Base-by-base conservation (phyloP, 2,113 vertebrate species). In the Gallinago paraguaiae region DNA sequence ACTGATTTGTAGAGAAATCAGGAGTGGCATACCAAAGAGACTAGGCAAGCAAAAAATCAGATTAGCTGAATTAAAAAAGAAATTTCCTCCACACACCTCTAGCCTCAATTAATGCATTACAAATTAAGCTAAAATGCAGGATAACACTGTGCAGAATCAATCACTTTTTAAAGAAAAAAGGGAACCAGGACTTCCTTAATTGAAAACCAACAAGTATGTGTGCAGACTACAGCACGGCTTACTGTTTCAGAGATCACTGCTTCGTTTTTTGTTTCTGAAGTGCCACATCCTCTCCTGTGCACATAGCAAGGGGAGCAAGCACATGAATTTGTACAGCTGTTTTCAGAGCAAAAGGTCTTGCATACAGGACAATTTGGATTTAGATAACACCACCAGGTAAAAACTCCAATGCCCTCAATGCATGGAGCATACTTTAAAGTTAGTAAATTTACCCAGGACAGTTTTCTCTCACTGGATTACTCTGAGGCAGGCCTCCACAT, bases 71-170 rank as follows among this genome's bases (percentile, higher is more conserved):
- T 72, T 87, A 28, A 67, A 61, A 50, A 94, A 90, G 9, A 74
- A n/a, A 89, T 72, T 81, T 88, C 74, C 64, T 64, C 45, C 46
- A 69, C 67, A 88, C 67, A 90, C 76, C 82, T 96, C 72, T 84
- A 88, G 72, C 76, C 35, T 74, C 82, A 86, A 94, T 69, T 82
- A 93, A 59, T 6, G 33, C 35, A 76, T 53, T 78, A 90, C 51
- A 53, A 92, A 91, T 81, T 54, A 90, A 94, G 87, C 67, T 69
- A 61, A 93, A 96, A 92, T n/a, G 37, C 53, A 94, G 78, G 78
- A 61, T 79, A 86, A 61, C 19, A 24, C 15, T 35, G 51, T 57
- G 84, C 79, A 70, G 68, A 82, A 92, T 83, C 71, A 86, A 93
- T 68, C 71, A 48, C 14, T 60, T 92, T 33, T 78, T 56, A 43